Percentiles rank a stretch among this genome's conserved stretches.
phyloP scores from a whole-genome alignment of 1,140 invertebrate genomes.

The Streblospio benedicti region DNA sequence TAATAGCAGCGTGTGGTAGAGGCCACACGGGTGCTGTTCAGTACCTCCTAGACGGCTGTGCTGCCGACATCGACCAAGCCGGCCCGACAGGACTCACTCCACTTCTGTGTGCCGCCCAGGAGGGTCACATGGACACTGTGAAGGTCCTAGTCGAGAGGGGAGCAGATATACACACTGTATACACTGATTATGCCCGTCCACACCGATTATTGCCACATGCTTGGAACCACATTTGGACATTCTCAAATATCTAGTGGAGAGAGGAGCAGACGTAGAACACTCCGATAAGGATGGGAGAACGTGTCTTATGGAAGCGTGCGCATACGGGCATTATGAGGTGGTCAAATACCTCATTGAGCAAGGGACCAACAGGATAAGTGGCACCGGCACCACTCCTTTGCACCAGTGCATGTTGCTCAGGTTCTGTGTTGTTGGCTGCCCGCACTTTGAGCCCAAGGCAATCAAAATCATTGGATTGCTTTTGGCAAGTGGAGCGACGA shows the following conservation, averaged over 20 bases:
- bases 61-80: constrained; percentile 81
- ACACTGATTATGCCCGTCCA: constrained; percentile 46
- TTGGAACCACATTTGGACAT: constrained; percentile 46
- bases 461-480: constrained; percentile 84
- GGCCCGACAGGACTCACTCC: constrained; percentile 86
- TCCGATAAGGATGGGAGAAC: constrained; percentile 61
- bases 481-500: constrained; percentile 72
- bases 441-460: no score
- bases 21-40: constrained; percentile 87
- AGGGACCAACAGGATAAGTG: constrained; percentile 78
- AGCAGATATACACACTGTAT: constrained; percentile 46
- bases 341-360: constrained; percentile 75
- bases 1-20: constrained; percentile 86
- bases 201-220: constrained; percentile 44
- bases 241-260: constrained; percentile 41
- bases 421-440: no score
- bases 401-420: no score
- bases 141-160: constrained; percentile 71
- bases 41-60: constrained; percentile 81
- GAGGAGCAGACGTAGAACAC: constrained; percentile 45
- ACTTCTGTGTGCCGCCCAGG: constrained; percentile 81
- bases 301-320: constrained; percentile 93
- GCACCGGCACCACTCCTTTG: constrained; percentile 80
- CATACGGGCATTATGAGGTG: constrained; percentile 80
- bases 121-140: constrained; percentile 65